Conservation (phyloP, 2,888 invertebrate genomes). For the Heliconius ismenius region DNA sequence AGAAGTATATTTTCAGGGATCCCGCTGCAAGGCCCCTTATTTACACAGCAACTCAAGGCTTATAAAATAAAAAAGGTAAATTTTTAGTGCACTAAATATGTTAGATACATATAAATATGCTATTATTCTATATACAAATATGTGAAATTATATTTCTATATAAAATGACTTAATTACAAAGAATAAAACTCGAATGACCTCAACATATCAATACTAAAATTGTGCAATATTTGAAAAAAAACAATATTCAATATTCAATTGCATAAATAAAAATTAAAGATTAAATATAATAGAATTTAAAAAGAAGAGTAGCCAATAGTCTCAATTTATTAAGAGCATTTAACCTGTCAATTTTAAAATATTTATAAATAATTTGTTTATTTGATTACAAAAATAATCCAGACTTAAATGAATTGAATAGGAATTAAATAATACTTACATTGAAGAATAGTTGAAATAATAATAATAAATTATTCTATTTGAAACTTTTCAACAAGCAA, state of each 20-base stretch:
- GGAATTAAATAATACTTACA: background rate
- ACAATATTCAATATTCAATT: background rate
- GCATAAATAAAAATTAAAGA: background rate
- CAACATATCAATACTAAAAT: background rate
- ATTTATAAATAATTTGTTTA: background rate
- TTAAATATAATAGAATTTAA: background rate
- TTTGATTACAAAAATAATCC: background rate
- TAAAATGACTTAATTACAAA: no score
- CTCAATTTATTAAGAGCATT: background rate
- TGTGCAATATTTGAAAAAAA: background rate
- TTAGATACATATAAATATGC: background rate
- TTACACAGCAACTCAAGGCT: background rate
- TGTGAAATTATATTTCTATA: background rate
- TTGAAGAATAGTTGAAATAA: background rate
- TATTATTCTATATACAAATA: background rate
- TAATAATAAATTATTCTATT: background rate
- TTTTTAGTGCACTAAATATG: background rate
- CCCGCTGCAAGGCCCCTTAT: conserved; percentile 1
- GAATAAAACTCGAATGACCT: background rate
- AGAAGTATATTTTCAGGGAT: background rate
- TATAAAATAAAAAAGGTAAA: background rate
- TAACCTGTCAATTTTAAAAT: background rate
- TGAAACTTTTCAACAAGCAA: background rate
- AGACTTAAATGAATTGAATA: background rate
- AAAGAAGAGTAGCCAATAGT: background rate